A percentile compares a stretch with the other conserved stretches of the same genome.
Conservation (phyloP, 2,888 invertebrate species). For the Taenaris catops region DNA sequence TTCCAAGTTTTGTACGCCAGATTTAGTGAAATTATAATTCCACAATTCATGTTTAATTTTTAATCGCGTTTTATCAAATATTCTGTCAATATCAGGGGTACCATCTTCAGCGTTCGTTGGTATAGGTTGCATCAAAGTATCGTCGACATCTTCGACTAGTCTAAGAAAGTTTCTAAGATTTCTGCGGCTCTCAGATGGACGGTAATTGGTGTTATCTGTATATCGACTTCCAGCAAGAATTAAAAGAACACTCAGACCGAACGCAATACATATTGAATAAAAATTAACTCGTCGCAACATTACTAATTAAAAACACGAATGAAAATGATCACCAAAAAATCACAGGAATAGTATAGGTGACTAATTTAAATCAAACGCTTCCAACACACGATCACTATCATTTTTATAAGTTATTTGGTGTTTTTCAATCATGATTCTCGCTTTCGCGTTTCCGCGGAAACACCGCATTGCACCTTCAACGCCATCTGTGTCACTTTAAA, state of each 20-base stretch:
- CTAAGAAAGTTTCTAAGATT: constrained; percentile 78
- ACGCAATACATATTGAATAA: constrained; percentile 75
- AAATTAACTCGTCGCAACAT: constrained; percentile 75
- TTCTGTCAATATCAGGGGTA: constrained; percentile 52
- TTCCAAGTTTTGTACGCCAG: constrained; percentile 75
- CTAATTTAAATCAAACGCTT: constrained; percentile 39
- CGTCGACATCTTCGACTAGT: constrained; percentile 72
- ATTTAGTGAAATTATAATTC: constrained; percentile 53
- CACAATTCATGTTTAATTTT: constrained; percentile 59
- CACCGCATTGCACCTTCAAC: constrained; percentile 74
- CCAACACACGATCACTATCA: constrained; percentile 52
- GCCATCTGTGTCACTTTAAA: too few species aligned
- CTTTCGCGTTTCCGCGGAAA: constrained; percentile 70
- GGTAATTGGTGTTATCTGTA: constrained; percentile 73
- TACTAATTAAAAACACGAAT: constrained; percentile 47
- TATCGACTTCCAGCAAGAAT: constrained; percentile 77
- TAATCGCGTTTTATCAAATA: constrained; percentile 53
- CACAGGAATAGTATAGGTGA: constrained; percentile 21
- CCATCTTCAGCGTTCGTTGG: constrained; percentile 60
- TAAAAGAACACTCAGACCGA: constrained; percentile 72
- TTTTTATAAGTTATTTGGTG: constrained; percentile 49
- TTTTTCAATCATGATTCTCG: constrained; percentile 60
- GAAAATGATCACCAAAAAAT: constrained; percentile 31
- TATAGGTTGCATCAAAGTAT: constrained; percentile 41
- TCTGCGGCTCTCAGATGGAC: constrained; percentile 63